These are phyloP conservation scores for Hemiscyllium ocellatum DNA, from an alignment of 2,113 vertebrate species.

Conservation along the genomic window DNA sequence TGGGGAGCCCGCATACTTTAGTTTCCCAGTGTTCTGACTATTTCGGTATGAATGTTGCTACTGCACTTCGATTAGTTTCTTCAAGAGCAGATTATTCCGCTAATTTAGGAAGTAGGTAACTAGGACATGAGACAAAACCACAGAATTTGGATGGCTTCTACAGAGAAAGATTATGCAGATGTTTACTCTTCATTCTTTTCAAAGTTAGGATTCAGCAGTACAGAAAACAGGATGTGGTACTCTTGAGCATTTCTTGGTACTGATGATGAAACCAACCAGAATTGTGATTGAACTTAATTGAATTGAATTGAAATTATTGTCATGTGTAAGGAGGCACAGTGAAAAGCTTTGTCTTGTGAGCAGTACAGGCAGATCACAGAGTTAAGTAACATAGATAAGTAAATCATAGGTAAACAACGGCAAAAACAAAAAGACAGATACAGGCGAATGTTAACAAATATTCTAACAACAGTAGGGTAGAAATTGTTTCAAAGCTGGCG, in stretches of 20 bases:
- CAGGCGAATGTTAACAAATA: too few species aligned
- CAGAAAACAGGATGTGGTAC: conserved; percentile 17
- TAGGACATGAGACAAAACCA: neutral
- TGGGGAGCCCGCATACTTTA: neutral
- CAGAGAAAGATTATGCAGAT: neutral
- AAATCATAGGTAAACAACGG: too few species aligned
- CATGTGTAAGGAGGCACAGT: too few species aligned
- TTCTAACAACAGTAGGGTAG: too few species aligned
- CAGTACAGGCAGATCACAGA: too few species aligned
- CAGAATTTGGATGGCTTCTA: neutral
- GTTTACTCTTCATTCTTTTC: neutral
- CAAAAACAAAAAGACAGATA: too few species aligned
- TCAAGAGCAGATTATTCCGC: too few species aligned
- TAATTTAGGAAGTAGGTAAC: neutral
- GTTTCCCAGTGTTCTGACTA: neutral
- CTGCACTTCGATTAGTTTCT: neutral
- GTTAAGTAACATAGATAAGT: too few species aligned
- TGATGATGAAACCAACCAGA: neutral
- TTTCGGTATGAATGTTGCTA: neutral
- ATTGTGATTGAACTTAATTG: neutral
- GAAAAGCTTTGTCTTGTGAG: too few species aligned
- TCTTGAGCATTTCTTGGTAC: conserved; percentile 15
- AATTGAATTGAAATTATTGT: too few species aligned
- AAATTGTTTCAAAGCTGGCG: too few species aligned
- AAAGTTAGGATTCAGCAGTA: neutral